Evolutionary conservation across 35 echinoderm and acorn worm genomes (phyloP).

Genomic region (Holothuria glaberrima): DNA sequence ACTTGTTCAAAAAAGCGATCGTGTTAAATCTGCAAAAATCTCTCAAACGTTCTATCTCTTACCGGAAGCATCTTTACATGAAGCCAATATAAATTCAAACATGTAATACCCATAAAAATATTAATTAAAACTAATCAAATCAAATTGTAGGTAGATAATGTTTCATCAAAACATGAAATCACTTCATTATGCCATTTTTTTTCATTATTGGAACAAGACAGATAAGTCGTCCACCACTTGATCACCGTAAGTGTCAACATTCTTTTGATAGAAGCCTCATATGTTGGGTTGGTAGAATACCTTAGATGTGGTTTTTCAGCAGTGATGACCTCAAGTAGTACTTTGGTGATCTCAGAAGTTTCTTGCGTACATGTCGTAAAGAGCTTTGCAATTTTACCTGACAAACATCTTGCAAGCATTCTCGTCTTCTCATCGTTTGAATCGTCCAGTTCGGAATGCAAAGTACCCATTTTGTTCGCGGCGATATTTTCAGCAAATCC

Average conservation of each 20-base stretch:
- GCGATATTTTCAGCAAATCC: background rate
- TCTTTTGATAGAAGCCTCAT: background rate
- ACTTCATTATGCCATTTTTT: too few species aligned
- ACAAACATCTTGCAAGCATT: background rate
- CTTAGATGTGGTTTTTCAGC: slow-evolving; percentile 21
- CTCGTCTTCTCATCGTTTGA: background rate
- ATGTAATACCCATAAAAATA: too few species aligned
- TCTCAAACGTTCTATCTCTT: too few species aligned
- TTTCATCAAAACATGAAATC: too few species aligned
- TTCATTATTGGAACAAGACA: background rate
- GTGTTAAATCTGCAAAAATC: too few species aligned
- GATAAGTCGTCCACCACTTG: background rate
- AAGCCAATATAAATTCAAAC: too few species aligned
- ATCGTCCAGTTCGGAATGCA: background rate
- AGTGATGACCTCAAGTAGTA: background rate
- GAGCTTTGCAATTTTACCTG: background rate
- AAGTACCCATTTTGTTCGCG: background rate
- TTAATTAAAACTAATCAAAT: too few species aligned
- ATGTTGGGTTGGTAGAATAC: background rate
- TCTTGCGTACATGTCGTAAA: background rate
- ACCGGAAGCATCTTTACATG: too few species aligned
- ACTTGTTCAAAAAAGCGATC: too few species aligned
- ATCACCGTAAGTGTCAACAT: background rate
- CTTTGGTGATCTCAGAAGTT: background rate
- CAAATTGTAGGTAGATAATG: too few species aligned